These are phyloP conservation scores for Embidobia sp. DNA, from an alignment of 2,888 invertebrate species.

Conservation along the genomic window DNA sequence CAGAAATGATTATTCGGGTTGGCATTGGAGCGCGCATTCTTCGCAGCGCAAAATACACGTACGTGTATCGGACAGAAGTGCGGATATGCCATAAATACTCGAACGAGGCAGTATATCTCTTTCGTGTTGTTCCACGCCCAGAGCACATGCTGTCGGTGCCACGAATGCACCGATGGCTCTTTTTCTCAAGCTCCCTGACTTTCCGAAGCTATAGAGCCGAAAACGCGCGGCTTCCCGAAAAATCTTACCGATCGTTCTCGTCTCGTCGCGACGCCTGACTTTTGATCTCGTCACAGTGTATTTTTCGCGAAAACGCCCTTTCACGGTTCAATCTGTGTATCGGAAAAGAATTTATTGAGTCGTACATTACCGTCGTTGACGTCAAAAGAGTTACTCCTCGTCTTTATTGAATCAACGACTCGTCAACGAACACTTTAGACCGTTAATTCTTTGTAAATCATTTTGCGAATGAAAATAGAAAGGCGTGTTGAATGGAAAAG, in stretches of 20 bases:
- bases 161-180: conserved; percentile 67
- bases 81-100: conserved; percentile 81
- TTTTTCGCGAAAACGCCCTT: conserved; percentile 67
- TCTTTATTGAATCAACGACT: conserved; percentile 7
- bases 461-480: too few relatives aligned
- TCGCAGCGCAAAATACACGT: conserved; percentile 67
- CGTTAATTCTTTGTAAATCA: too few relatives aligned
- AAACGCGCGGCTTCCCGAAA: conserved; percentile 43
- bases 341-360: conserved; percentile 57
- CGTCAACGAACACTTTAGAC: too few relatives aligned
- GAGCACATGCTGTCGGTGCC: conserved; percentile 79
- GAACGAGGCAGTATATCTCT: conserved; percentile 79
- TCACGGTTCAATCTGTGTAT: conserved; percentile 32
- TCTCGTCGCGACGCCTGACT: conserved; percentile 69
- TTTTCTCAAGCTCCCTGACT: conserved; percentile 50
- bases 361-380: conserved; percentile 25
- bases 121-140: conserved; percentile 79
- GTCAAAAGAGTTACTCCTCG: conserved; percentile 12
- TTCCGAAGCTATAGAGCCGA: conserved; percentile 40
- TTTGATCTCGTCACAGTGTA: conserved; percentile 72
- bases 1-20: conserved; percentile 79
- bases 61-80: conserved; percentile 72
- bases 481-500: too few relatives aligned
- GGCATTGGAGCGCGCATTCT: conserved; percentile 70
- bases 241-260: conserved; percentile 44